A percentile compares a stretch with the other conserved stretches of the same genome.
Evolutionary conservation across 2,797 vertebrate genomes (phyloP).

Genomic region (Siniperca undulata): DNA sequence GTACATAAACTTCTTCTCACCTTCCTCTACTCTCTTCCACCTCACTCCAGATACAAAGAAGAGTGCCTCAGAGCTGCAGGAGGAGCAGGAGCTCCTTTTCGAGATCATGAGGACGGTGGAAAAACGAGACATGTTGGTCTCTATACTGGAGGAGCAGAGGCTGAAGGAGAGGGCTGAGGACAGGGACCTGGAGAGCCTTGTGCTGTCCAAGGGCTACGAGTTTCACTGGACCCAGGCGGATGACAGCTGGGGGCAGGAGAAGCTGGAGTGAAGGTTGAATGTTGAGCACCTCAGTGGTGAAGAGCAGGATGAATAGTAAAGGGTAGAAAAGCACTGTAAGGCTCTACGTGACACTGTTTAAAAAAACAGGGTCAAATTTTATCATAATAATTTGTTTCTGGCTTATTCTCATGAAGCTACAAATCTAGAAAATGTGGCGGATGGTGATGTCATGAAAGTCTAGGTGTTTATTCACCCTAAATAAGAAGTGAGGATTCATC

Average conservation of each 20-base stretch:
- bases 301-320: background rate
- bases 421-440: background rate
- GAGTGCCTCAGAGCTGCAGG: conserved; percentile 82
- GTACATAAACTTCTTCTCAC: background rate
- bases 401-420: background rate
- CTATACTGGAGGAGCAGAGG: conserved; percentile 90
- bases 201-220: conserved; percentile 83
- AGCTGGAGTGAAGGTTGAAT: conserved; percentile 35
- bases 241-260: conserved; percentile 55
- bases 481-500: background rate
- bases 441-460: background rate
- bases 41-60: conserved; percentile 81
- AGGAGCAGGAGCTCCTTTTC: conserved; percentile 87
- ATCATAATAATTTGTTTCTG: background rate
- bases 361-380: background rate
- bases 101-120: conserved; percentile 93
- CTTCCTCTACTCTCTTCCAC: background rate
- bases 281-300: background rate
- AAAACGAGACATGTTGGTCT: conserved; percentile 89
- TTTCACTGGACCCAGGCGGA: conserved; percentile 76
- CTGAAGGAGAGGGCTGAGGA: conserved; percentile 90
- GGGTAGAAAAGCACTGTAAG: background rate
- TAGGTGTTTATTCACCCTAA: background rate
- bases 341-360: background rate
- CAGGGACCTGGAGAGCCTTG: conserved; percentile 85